phyloP scores from a whole-genome alignment of 2,797 vertebrate species.

The Bryconaethiops microstoma region DNA sequence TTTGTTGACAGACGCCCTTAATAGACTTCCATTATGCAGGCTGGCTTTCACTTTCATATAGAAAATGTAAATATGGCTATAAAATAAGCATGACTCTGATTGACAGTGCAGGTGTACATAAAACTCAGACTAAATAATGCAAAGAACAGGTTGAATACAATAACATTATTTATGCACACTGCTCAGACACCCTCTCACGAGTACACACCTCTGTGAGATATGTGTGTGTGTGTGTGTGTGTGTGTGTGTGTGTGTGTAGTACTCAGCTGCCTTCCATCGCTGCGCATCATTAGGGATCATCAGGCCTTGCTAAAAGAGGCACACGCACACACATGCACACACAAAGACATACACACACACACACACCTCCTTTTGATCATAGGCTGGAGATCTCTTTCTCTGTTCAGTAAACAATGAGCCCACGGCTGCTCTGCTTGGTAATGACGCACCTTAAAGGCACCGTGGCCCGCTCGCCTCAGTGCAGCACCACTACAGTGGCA shows the following conservation, averaged over 20 bases:
- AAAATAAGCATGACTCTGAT: neutral
- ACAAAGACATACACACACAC: too few relatives aligned
- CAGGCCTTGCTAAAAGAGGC: slow-evolving; percentile 42
- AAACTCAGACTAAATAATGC: slow-evolving; percentile 9
- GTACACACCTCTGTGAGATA: slow-evolving; percentile 17
- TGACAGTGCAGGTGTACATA: neutral
- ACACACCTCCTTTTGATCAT: too few relatives aligned
- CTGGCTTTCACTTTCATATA: neutral
- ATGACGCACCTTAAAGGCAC: slow-evolving; percentile 74
- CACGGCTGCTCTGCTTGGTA: slow-evolving; percentile 59
- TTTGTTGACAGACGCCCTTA: too few relatives aligned
- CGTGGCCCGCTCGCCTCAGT: slow-evolving; percentile 54
- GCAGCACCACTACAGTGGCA: slow-evolving; percentile 65
- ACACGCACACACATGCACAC: slow-evolving; percentile 10
- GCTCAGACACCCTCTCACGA: slow-evolving; percentile 8
- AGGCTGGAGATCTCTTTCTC: too few relatives aligned
- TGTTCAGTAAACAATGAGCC: slow-evolving; percentile 67
- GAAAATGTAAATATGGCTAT: neutral
- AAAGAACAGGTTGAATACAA: slow-evolving; percentile 15
- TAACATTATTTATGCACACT: slow-evolving; percentile 1
- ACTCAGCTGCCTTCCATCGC: slow-evolving; percentile 35
- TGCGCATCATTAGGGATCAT: slow-evolving; percentile 58
- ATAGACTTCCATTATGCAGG: too few relatives aligned
- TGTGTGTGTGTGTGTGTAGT: slow-evolving; percentile 11
- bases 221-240: slow-evolving; percentile 30